These are phyloP conservation scores for Automeris io DNA, from an alignment of 2,888 invertebrate genomes.

Conservation along the genomic window DNA sequence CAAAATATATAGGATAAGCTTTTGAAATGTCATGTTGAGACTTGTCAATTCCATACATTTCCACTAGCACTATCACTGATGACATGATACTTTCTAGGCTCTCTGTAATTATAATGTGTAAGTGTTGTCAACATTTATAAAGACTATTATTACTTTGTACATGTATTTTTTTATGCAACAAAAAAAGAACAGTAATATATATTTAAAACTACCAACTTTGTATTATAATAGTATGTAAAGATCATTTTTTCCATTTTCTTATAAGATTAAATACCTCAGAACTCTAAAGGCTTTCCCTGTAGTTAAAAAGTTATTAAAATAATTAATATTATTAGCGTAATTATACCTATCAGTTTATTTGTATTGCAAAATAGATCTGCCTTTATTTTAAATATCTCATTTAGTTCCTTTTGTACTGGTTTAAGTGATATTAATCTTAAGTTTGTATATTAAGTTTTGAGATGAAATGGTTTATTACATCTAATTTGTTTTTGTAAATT, in stretches of 20 bases:
- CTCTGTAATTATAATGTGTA: too few species aligned
- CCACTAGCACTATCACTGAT: too few species aligned
- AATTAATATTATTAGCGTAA: constrained; percentile 4
- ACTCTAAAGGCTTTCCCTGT: neutral
- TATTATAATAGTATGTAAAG: too few species aligned
- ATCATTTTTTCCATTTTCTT: too few species aligned
- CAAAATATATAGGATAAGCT: too few species aligned
- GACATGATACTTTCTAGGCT: too few species aligned
- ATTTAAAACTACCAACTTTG: too few species aligned
- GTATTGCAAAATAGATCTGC: constrained; percentile 35
- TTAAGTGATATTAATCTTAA: constrained; percentile 69
- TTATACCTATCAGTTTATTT: constrained; percentile 5
- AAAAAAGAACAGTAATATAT: too few species aligned
- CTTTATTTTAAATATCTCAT: constrained; percentile 27
- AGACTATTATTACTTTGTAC: too few species aligned
- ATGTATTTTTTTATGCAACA: constrained; percentile 4
- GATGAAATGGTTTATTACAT: constrained; percentile 23
- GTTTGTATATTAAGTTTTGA: constrained; percentile 37
- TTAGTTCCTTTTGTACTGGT: constrained; percentile 65
- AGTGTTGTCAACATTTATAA: too few species aligned
- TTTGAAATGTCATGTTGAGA: too few species aligned
- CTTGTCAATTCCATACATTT: too few species aligned
- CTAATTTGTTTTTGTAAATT: constrained; percentile 17
- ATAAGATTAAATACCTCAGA: constrained; percentile 5
- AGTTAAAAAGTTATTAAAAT: neutral